Evolutionary conservation across 2,113 vertebrate species (phyloP).

Genomic region (Protobothrops mucrosquamatus): DNA sequence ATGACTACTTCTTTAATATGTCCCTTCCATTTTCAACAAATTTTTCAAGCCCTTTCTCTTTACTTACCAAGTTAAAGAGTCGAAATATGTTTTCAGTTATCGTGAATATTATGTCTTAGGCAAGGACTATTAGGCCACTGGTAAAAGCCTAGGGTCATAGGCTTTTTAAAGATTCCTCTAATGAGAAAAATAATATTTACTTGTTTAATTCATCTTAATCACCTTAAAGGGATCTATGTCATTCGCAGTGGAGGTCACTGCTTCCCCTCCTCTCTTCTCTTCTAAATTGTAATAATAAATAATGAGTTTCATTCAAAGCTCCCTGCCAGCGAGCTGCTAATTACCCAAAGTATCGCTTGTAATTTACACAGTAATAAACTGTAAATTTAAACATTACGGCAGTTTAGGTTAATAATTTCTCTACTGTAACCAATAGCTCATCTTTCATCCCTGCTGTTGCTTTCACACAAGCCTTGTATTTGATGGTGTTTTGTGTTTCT

Average conservation of each 20-base stretch:
- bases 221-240: constrained; percentile 79
- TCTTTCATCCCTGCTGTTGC: constrained; percentile 64
- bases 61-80: constrained; percentile 36
- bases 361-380: constrained; percentile 83
- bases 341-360: constrained; percentile 78
- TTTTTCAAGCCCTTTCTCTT: constrained; percentile 13
- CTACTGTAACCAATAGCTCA: constrained; percentile 72
- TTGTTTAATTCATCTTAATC: constrained; percentile 77
- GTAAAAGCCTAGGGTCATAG: constrained; percentile 38
- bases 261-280: constrained; percentile 61
- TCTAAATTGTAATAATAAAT: constrained; percentile 79
- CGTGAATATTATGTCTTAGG: constrained; percentile 25
- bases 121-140: constrained; percentile 44
- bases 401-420: constrained; percentile 77
- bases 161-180: constrained; percentile 52
- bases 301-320: constrained; percentile 80
- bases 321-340: constrained; percentile 76
- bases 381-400: constrained; percentile 78
- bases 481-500: constrained; percentile 41
- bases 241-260: constrained; percentile 76
- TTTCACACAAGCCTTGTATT: constrained; percentile 29
- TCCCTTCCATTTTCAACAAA: neutral
- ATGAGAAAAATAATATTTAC: constrained; percentile 73
- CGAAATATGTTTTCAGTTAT: constrained; percentile 47
- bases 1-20: constrained; percentile 13